A percentile compares a stretch with the other conserved stretches of the same genome.
These are phyloP conservation scores for Calephelis virginiensis DNA, from an alignment of 1,140 invertebrate genomes.

Conservation along the genomic window DNA sequence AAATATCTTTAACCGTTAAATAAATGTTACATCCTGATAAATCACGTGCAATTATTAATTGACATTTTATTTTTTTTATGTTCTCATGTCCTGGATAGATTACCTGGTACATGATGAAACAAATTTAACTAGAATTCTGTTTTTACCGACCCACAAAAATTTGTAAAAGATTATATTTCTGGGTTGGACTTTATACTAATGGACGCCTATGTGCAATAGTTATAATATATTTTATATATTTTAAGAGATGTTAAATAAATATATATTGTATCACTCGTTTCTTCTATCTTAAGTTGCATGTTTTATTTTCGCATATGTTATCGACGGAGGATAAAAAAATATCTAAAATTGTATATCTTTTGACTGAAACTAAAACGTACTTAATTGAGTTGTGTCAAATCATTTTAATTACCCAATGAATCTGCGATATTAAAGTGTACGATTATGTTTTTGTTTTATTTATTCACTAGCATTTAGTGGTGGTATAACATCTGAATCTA, in stretches of 20 bases:
- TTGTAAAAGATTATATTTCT: not conserved
- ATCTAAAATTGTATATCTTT: not conserved
- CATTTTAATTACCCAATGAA: slow-evolving; percentile 20
- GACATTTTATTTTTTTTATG: too few relatives aligned
- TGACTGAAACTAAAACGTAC: slow-evolving; percentile 15
- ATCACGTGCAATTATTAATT: too few relatives aligned
- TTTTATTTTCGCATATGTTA: not conserved
- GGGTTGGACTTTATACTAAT: not conserved
- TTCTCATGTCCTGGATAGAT: too few relatives aligned
- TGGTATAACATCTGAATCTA: too few relatives aligned
- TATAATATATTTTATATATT: too few relatives aligned
- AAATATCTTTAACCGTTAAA: too few relatives aligned
- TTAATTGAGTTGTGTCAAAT: slow-evolving; percentile 21
- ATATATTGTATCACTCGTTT: too few relatives aligned
- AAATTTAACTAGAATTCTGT: too few relatives aligned
- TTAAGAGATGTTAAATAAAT: too few relatives aligned
- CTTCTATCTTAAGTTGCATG: not conserved
- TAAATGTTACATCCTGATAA: too few relatives aligned
- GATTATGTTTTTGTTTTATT: slow-evolving; percentile 20
- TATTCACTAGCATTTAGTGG: not conserved
- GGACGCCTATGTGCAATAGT: not conserved
- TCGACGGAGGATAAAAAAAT: not conserved
- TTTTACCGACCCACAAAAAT: too few relatives aligned
- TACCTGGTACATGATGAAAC: too few relatives aligned
- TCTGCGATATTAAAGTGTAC: slow-evolving; percentile 23